Conservation (phyloP, 2,113 vertebrate species). For the Sinocyclocheilus maitianheensis region DNA sequence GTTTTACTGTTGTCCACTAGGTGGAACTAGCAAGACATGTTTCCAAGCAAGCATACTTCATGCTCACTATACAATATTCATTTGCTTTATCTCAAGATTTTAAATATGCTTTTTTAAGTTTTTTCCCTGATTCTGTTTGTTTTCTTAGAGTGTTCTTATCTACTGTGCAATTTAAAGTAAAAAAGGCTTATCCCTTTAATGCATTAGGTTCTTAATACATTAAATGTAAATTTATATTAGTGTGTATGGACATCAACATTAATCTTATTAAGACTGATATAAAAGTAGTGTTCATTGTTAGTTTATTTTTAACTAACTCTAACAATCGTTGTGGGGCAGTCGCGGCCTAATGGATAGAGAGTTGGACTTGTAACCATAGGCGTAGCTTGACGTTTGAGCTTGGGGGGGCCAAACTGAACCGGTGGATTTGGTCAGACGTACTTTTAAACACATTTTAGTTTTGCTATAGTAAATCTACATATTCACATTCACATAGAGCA, state of each 20-base stretch:
- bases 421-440: no score
- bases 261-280: not conserved
- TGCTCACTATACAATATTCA: not conserved
- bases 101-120: not conserved
- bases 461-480: no score
- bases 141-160: not conserved
- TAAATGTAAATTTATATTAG: no score
- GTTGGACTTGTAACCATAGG: no score
- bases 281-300: not conserved
- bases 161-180: not conserved
- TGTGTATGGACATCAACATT: no score
- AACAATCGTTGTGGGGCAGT: not conserved
- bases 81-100: not conserved
- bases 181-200: not conserved
- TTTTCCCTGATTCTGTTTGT: not conserved
- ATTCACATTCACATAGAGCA: no score
- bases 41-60: not conserved
- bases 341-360: no score
- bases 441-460: no score
- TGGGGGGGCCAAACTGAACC: no score
- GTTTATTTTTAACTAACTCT: not conserved
- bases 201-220: not conserved
- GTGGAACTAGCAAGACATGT: conserved; percentile 6
- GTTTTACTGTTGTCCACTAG: conserved; percentile 32
- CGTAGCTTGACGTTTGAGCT: no score